These are phyloP conservation scores for Diarsia brunnea DNA, from an alignment of 2,888 invertebrate species.

Conservation along the genomic window DNA sequence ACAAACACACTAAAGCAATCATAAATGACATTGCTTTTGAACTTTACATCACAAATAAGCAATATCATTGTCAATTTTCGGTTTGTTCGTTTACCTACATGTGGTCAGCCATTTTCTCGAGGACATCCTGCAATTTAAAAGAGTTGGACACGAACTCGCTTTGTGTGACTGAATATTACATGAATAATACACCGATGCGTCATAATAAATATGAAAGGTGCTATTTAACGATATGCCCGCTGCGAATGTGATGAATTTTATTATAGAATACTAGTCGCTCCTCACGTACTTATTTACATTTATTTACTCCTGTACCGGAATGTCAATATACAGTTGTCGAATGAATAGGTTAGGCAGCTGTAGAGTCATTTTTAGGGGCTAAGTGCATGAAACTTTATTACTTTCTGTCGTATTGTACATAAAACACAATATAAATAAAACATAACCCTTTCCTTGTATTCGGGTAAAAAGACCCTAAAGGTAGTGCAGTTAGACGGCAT, in stretches of 20 bases:
- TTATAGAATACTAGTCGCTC: slow-evolving; percentile 50
- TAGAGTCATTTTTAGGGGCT: neutral
- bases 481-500: neutral
- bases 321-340: slow-evolving; percentile 11
- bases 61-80: slow-evolving; percentile 11
- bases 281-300: slow-evolving; percentile 54
- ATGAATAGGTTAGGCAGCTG: neutral
- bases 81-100: slow-evolving; percentile 34
- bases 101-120: slow-evolving; percentile 33
- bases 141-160: slow-evolving; percentile 43
- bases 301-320: slow-evolving; percentile 38
- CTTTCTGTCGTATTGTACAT: neutral
- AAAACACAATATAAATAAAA: neutral
- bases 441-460: no score
- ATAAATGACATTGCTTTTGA: slow-evolving; percentile 39
- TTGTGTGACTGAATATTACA: slow-evolving; percentile 50
- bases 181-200: slow-evolving; percentile 56
- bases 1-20: neutral
- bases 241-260: slow-evolving; percentile 64
- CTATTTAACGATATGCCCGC: slow-evolving; percentile 55
- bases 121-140: slow-evolving; percentile 53
- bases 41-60: slow-evolving; percentile 40
- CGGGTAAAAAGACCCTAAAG: neutral
- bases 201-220: slow-evolving; percentile 62
- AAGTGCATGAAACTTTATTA: neutral